phyloP scores from a whole-genome alignment of 2,888 invertebrate species.

The Nineta flava region DNA sequence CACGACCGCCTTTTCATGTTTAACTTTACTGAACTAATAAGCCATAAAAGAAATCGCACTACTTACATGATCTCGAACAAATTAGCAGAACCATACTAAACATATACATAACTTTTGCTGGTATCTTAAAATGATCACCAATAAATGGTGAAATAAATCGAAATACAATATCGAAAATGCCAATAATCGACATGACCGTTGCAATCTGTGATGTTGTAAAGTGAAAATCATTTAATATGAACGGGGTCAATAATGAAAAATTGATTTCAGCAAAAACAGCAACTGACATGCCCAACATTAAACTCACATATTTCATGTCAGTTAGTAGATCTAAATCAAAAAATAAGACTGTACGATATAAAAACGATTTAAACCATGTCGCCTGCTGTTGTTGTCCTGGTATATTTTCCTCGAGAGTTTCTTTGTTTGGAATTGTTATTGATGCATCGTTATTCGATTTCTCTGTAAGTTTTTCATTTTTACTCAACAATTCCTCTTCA shows the following conservation, averaged over 20 bases:
- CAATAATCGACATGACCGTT: conserved; percentile 43
- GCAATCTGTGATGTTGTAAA: conserved; percentile 42
- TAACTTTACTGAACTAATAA: neutral
- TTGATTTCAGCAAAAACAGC: conserved; percentile 54
- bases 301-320: conserved; percentile 50
- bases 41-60: neutral
- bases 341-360: conserved; percentile 27
- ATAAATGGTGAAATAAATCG: conserved; percentile 48
- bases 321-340: conserved; percentile 49
- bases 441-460: too few relatives aligned
- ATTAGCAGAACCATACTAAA: conserved; percentile 41
- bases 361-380: too few relatives aligned
- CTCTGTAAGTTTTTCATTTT: too few relatives aligned
- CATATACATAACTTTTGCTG: conserved; percentile 47
- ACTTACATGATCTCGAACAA: conserved; percentile 45
- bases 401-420: too few relatives aligned
- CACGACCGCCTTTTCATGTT: too few relatives aligned
- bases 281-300: conserved; percentile 48
- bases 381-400: too few relatives aligned
- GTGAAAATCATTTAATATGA: conserved; percentile 46
- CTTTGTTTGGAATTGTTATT: too few relatives aligned
- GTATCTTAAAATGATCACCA: conserved; percentile 42
- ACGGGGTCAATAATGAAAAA: conserved; percentile 47
- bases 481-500: too few relatives aligned
- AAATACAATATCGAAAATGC: conserved; percentile 34